Evolutionary conservation across 2,888 invertebrate genomes (phyloP), one percentile per base, ranked within the genome.

Genomic region (Gymnocheta viridis): DNA sequence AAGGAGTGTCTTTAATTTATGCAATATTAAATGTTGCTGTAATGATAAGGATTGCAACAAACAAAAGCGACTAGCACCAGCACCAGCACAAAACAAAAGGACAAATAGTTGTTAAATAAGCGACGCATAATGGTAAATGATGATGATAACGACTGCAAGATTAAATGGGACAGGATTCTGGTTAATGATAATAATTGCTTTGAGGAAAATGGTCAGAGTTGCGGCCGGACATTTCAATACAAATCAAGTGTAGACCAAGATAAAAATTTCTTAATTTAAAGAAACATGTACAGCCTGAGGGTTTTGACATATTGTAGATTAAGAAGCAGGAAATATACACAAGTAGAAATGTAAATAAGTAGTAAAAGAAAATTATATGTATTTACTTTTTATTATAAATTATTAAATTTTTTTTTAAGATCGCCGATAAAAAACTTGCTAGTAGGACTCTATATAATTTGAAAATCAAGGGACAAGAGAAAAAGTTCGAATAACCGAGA

Each of bases 1-100:
- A 32, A 66, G 76, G 58, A 58, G 76, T 67, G 58, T 47, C 44
- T 47, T 3, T n/a, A 51, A 44, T 64, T 54, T 44, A 44, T 56
- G 47, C 22, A 60, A 7, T 35, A 19, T 70, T 58, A 56, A 35
- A 14, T 27, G 35, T 19, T 41, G 10, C 2, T 64, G 27, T 51
- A 64, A 64, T 17, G 64, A 67, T 67, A 66, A 67, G 66, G 56
- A 58, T 35, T 35, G 24, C 24, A 54, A 56, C 29, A 24, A 38
- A 58, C n/a, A 47, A 49, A 54, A 41, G 6, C 5, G 10, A 47
- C 2, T 6, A 29, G n/a, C 9, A 1, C 7, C 27, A 17, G 49
- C n/a, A 56, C n/a, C n/a, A 35, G 22, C 4, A 51, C 6, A 41
- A 38, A 38, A 54, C 24, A 38, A 72, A 54, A 47, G 12, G 47